Base-by-base conservation (phyloP, 2,797 vertebrate species). In the Anas bernieri region DNA sequence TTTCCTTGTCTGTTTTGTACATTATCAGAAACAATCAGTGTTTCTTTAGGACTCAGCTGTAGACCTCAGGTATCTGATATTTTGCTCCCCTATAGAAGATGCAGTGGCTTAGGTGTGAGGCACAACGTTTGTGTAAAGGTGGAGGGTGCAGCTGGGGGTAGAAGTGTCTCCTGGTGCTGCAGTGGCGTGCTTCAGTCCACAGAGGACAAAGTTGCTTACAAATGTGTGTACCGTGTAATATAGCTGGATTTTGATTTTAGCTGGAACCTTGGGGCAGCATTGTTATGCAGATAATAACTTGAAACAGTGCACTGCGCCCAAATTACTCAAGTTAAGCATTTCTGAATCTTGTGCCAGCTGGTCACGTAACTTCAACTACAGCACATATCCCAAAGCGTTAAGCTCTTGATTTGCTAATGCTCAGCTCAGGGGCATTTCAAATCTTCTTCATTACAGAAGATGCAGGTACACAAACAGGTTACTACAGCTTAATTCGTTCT, bases 401-500 rank as follows among this genome's bases (percentile, higher is more conserved):
- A 79, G 17, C 58, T 81, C 50, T 74, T 54, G 16, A 43, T 90
- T 70, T 67, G 48, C 30, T 90, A 58, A 68, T 62, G 86, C 43
- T 89, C 55, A 33, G 39, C 39, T 81, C 58, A 52, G 66, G 35
- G 63, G 17, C 58, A 26, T 70, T 86, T 77, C 66, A 59, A 6
- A 59, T 54, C 28, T 15, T 46, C 9, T 35, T 48, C 82, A 72
- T 82, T 46, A 62, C 28, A 54, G 76, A 83, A 41, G 5, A 35
- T 59, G 39, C 43, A 79, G 67, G 21, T 55, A 52, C 30, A 69
- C 31, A 37, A 87, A 69, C 7, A 64, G 31, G 17, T 84, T 90
- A 48, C 35, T 84, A 55, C 78, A 82, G 68, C 52, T 88, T 93
- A 33, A 26, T 48, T 66, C 48, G 58, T 83, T 84, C 20, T 78